A percentile compares a stretch with the other conserved stretches of the same genome.
phyloP scores from a whole-genome alignment of 2,888 invertebrate species.

The Euzetes globulus region DNA sequence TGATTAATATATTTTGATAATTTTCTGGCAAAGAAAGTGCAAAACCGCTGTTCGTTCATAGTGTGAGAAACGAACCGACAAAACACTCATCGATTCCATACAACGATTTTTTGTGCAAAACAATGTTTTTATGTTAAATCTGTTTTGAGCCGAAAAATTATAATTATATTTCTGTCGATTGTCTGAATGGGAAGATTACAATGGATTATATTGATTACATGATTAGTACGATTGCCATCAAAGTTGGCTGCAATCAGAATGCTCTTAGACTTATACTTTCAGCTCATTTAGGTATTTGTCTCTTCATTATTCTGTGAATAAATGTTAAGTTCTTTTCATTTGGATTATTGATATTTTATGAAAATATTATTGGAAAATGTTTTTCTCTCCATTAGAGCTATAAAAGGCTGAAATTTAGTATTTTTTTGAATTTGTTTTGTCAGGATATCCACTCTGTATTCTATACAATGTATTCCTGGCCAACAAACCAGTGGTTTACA shows the following conservation, averaged over 20 bases:
- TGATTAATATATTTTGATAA: slow-evolving; percentile 8
- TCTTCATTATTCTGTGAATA: neutral
- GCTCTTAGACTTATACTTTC: slow-evolving; percentile 10
- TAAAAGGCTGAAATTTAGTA: neutral
- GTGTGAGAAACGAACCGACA: neutral
- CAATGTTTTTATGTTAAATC: neutral
- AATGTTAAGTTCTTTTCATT: neutral
- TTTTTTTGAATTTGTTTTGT: too few species aligned
- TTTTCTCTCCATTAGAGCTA: neutral
- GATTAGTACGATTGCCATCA: neutral
- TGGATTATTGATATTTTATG: neutral
- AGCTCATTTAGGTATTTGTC: slow-evolving; percentile 14
- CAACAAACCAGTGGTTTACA: slow-evolving; percentile 53
- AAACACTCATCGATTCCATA: neutral
- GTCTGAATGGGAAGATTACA: neutral
- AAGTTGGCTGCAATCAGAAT: neutral
- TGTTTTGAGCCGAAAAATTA: neutral
- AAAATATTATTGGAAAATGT: neutral
- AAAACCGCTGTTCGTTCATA: neutral
- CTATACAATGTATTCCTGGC: slow-evolving; percentile 58
- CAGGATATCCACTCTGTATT: slow-evolving; percentile 59
- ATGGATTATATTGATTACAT: slow-evolving; percentile 16
- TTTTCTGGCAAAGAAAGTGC: neutral
- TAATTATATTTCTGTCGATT: neutral
- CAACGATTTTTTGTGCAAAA: neutral